Evolutionary conservation across 2,113 vertebrate genomes (phyloP).

Genomic region (Neolamprologus fasciatus): DNA sequence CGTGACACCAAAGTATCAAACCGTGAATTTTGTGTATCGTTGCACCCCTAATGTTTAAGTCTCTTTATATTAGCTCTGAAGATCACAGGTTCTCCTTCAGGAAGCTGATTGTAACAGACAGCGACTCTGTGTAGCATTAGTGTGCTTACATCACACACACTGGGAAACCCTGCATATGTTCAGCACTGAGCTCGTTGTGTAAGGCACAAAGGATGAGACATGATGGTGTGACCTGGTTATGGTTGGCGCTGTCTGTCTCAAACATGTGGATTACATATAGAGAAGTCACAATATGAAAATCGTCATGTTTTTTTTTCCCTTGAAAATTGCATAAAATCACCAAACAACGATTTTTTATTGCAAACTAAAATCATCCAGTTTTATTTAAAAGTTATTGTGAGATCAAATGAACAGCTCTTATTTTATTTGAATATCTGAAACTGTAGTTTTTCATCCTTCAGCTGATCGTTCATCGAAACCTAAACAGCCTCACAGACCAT

Average conservation of each 20-base stretch:
- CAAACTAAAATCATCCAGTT: background rate
- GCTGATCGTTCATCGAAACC: background rate
- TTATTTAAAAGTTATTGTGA: accelerated
- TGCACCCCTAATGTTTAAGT: background rate
- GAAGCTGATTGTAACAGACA: background rate
- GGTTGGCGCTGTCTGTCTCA: background rate
- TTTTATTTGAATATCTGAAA: background rate
- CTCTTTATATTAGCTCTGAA: background rate
- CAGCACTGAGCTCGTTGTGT: background rate
- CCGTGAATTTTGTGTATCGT: no score
- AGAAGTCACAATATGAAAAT: background rate
- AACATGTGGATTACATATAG: background rate
- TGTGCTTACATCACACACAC: background rate
- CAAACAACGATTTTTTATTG: accelerated
- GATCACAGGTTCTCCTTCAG: background rate
- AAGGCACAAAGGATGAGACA: background rate
- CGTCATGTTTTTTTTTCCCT: background rate
- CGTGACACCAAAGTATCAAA: no score
- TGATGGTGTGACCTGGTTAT: background rate
- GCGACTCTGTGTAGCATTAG: background rate
- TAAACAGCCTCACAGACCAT: background rate
- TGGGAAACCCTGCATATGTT: background rate
- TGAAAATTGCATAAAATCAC: background rate
- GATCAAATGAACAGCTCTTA: background rate
- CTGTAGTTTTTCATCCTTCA: background rate